A percentile compares a stretch with the other conserved stretches of the same genome.
These are phyloP conservation scores for Lottia gigantea DNA, from an alignment of 2,888 invertebrate species.

Conservation along the genomic window DNA sequence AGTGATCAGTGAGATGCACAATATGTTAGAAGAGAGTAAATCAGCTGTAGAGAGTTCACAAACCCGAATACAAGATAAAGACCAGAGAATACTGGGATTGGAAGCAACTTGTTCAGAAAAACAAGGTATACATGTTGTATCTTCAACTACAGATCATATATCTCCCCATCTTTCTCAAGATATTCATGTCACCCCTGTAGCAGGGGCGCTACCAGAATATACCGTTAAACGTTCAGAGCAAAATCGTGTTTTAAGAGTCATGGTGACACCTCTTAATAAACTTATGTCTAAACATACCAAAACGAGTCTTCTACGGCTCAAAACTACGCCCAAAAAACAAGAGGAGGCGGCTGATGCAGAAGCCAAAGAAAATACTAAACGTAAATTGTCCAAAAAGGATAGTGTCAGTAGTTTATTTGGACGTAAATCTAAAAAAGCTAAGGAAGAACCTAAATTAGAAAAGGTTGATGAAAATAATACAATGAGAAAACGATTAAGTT, in stretches of 20 bases:
- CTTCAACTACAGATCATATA: background rate
- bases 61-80: slow-evolving; percentile 40
- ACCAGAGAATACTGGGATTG: slow-evolving; percentile 37
- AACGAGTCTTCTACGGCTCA: slow-evolving; percentile 51
- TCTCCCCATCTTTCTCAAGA: background rate
- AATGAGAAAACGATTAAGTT: slow-evolving; percentile 15
- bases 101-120: slow-evolving; percentile 39
- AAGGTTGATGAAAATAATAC: slow-evolving; percentile 13
- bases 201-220: slow-evolving; percentile 16
- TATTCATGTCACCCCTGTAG: background rate
- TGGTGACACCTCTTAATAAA: slow-evolving; percentile 44
- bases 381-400: slow-evolving; percentile 25
- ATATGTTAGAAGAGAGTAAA: slow-evolving; percentile 49
- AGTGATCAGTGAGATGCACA: slow-evolving; percentile 70
- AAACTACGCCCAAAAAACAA: slow-evolving; percentile 42
- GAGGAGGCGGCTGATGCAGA: background rate
- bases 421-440: background rate
- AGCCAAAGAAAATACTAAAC: background rate
- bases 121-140: slow-evolving; percentile 39
- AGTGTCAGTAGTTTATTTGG: slow-evolving; percentile 17
- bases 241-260: slow-evolving; percentile 41
- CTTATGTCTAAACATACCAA: slow-evolving; percentile 47
- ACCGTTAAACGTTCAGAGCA: slow-evolving; percentile 26
- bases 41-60: slow-evolving; percentile 54
- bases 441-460: slow-evolving; percentile 7